Conservation (phyloP, 92 coral and sea anemone genomes). For the Paragorgia papillata region DNA sequence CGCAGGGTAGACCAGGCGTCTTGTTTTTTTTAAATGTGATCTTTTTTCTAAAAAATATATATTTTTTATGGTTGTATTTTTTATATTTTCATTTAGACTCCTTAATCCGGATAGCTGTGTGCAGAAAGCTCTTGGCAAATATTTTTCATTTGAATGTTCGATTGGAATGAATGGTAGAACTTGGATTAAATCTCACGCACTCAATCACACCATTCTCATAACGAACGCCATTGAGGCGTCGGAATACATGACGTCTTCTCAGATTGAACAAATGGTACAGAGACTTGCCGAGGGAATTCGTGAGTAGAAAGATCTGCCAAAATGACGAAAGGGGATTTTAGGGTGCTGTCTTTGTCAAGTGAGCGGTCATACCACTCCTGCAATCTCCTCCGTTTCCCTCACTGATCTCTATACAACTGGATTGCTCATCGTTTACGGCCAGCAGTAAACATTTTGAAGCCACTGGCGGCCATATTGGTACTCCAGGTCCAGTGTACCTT, state of each 20-base stretch:
- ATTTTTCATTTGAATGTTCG: slow-evolving; percentile 89
- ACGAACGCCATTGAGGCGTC: slow-evolving; percentile 82
- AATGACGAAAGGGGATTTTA: background rate
- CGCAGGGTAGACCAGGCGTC: no score
- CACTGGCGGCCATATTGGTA: no score
- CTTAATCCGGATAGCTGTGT: slow-evolving; percentile 74
- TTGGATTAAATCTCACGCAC: slow-evolving; percentile 77
- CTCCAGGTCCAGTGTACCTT: no score
- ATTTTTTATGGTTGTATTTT: no score
- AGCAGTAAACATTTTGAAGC: no score
- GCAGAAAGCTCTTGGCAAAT: slow-evolving; percentile 77
- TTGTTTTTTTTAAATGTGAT: no score
- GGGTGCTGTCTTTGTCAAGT: no score
- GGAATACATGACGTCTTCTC: slow-evolving; percentile 80
- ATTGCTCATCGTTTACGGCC: no score
- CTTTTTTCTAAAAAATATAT: no score
- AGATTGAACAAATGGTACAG: slow-evolving; percentile 80
- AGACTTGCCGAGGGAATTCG: slow-evolving; percentile 76
- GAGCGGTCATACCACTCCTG: no score
- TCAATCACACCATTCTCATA: slow-evolving; percentile 69
- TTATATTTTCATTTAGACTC: slow-evolving; percentile 58
- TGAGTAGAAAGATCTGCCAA: background rate
- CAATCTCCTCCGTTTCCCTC: no score
- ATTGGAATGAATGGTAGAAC: slow-evolving; percentile 92
- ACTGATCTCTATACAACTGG: no score